Conservation (phyloP, 1,140 invertebrate genomes). For the Babylonia areolata region DNA sequence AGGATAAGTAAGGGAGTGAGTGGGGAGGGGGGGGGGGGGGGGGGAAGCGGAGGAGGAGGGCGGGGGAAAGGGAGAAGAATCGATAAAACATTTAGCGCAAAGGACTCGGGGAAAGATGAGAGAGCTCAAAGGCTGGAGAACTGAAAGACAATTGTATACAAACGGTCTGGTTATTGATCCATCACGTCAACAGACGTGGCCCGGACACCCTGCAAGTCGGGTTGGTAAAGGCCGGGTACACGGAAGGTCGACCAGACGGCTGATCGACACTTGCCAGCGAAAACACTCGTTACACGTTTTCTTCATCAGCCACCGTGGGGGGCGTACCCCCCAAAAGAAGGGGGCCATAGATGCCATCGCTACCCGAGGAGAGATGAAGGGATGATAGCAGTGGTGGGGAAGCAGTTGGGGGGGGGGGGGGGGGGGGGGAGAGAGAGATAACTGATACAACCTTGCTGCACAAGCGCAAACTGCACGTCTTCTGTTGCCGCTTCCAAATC, state of each 20-base stretch:
- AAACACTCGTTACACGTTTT: neutral
- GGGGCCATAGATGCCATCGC: too few relatives aligned
- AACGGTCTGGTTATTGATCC: neutral
- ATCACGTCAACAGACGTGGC: neutral
- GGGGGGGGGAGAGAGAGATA: too few relatives aligned
- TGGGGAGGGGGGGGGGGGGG: neutral
- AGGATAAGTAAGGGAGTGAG: neutral
- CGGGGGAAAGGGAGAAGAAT: neutral
- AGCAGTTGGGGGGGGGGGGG: too few relatives aligned
- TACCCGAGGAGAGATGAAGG: too few relatives aligned
- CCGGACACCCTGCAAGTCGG: neutral
- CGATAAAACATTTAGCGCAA: conserved; percentile 5
- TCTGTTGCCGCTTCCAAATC: too few relatives aligned
- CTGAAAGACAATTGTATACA: conserved; percentile 3
- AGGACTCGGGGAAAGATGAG: conserved; percentile 1
- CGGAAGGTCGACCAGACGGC: neutral
- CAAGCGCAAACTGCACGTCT: too few relatives aligned
- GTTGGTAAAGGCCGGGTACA: neutral
- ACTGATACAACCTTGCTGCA: too few relatives aligned
- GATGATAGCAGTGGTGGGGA: too few relatives aligned
- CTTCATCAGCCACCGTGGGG: neutral
- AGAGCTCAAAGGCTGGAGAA: neutral
- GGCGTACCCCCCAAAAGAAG: neutral
- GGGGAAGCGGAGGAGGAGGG: neutral
- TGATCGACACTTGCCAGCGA: neutral